phyloP scores from a whole-genome alignment of 2,888 invertebrate genomes.

The Drosophila hawaiiensis region DNA sequence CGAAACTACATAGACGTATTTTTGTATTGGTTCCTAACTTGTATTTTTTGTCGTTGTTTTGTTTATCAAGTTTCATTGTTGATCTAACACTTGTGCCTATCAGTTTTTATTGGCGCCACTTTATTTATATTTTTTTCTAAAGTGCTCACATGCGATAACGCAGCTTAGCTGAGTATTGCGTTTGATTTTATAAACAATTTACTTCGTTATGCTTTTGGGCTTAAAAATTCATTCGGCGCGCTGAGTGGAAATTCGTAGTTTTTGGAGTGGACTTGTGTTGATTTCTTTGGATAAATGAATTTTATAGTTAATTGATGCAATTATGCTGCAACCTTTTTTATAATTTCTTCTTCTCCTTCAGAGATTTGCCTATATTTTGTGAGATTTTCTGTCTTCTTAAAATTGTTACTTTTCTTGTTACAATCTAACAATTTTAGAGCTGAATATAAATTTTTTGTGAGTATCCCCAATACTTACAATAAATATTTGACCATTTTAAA shows the following conservation, averaged over 20 bases:
- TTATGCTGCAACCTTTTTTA: background rate
- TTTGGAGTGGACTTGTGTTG: background rate
- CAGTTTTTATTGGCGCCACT: conserved; percentile 55
- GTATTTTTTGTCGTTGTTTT: conserved; percentile 10
- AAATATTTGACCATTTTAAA: background rate
- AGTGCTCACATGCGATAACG: conserved; percentile 26
- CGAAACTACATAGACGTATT: background rate
- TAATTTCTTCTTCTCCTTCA: background rate
- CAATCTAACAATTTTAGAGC: no score
- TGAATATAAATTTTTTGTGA: no score
- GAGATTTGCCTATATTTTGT: background rate
- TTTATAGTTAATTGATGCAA: background rate
- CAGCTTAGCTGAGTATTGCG: conserved; percentile 9
- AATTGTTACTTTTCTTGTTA: no score
- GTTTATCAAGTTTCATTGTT: conserved; percentile 41
- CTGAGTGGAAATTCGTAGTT: conserved; percentile 1
- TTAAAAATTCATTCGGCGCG: conserved; percentile 5
- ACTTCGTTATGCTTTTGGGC: background rate
- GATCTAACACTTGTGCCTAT: conserved; percentile 45
- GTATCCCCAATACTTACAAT: background rate
- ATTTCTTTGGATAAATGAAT: conserved; percentile 1
- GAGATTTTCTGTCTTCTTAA: background rate
- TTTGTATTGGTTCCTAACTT: conserved; percentile 11
- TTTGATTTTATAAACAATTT: background rate
- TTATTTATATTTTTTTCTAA: conserved; percentile 25